Evolutionary conservation across 2,888 invertebrate genomes (phyloP), one percentile per base, ranked within the genome.

Genomic region (Gisinianus flammeolus): DNA sequence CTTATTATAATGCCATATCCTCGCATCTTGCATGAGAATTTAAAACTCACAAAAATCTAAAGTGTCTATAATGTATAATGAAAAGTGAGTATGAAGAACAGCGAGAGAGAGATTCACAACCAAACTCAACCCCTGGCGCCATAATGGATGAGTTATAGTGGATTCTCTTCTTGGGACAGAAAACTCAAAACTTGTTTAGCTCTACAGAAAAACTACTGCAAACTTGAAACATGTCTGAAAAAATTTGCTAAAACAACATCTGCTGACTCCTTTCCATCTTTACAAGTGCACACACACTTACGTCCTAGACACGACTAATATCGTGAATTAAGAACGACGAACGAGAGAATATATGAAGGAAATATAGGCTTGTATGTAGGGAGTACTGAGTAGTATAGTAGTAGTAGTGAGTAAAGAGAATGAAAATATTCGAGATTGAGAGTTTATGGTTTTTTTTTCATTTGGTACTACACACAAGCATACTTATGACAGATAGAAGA

Each of bases 91-190:
- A n/a, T n/a, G n/a, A n/a, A n/a, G n/a, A n/a, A n/a, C n/a, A n/a
- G 26, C 16, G 10, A 12, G 58, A 58, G 24, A 58, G 24, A 22
- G 22, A 58, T 58, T n/a, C 10, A 24, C 22, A 58, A 24, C 24
- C n/a, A 58, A n/a, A 58, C 16, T 10, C 58, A 19, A n/a, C 58
- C 58, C 58, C 58, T 58, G 58, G 58, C 58, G 58, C 58, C 58
- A 58, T 58, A 58, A 58, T 58, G 22, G 56, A n/a, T 58, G 58
- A 58, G 58, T 58, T 58, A 58, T 58, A n/a, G 58, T 58, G 22
- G 10, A 58, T 58, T 2, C 22, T 58, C 22, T 12, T 8, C 35
- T 35, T 35, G 35, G 35, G 35, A 35, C 35, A 56, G 56, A 56
- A 22, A 19, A 58, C 26, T n/a, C 19, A 16, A 58, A 58, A 58